Percentiles rank a stretch among this genome's conserved stretches.
phyloP scores from a whole-genome alignment of 2,113 vertebrate genomes.

The Bagarius yarrelli region DNA sequence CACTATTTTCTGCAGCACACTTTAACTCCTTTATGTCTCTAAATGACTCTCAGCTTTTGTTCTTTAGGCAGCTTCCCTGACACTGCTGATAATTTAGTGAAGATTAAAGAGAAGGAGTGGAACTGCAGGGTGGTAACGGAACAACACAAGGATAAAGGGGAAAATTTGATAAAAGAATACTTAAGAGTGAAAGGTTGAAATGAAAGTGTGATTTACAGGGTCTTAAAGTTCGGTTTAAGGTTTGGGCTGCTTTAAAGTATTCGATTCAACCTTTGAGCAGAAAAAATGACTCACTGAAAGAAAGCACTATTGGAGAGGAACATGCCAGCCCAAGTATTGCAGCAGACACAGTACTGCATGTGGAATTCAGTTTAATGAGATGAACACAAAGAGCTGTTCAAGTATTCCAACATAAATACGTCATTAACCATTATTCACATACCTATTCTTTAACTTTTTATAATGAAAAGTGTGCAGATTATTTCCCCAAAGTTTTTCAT shows the following conservation, averaged over 20 bases:
- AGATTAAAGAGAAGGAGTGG: conserved; percentile 9
- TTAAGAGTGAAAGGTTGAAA: conserved; percentile 17
- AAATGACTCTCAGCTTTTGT: conserved; percentile 13
- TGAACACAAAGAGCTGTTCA: neutral
- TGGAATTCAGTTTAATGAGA: conserved; percentile 32
- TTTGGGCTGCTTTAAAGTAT: conserved; percentile 4
- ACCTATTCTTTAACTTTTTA: neutral
- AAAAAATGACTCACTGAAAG: conserved; percentile 36
- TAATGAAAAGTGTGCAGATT: neutral
- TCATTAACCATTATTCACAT: conserved; percentile 17
- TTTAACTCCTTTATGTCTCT: conserved; percentile 20
- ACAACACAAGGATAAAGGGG: neutral
- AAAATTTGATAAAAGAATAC: neutral
- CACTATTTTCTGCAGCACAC: neutral
- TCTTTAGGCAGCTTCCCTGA: conserved; percentile 2
- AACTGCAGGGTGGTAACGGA: neutral
- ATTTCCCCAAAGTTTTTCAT: neutral
- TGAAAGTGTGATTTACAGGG: neutral
- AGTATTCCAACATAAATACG: conserved; percentile 25
- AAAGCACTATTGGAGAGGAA: conserved; percentile 24
- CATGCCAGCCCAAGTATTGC: conserved; percentile 13
- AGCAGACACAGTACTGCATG: neutral
- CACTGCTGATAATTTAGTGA: neutral
- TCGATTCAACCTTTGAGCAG: conserved; percentile 12
- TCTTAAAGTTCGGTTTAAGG: conserved; percentile 1